phyloP scores from a whole-genome alignment of 2,797 vertebrate genomes.

The Labroides dimidiatus region DNA sequence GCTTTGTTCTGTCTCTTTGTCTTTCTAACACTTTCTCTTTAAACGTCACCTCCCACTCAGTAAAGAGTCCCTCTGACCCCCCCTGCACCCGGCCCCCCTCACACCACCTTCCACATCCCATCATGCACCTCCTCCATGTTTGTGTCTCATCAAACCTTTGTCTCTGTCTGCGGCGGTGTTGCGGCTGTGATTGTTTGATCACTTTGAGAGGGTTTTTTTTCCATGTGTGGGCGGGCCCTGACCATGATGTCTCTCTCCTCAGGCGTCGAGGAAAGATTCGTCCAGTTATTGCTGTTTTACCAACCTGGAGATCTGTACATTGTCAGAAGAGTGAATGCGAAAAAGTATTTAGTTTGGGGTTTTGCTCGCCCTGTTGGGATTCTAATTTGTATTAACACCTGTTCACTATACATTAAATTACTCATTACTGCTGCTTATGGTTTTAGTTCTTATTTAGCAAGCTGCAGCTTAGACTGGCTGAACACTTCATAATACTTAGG shows the following conservation, averaged over 20 bases:
- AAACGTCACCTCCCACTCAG: conserved; percentile 73
- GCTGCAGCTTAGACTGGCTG: too few relatives aligned
- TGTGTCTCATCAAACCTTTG: conserved; percentile 76
- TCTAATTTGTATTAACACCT: too few relatives aligned
- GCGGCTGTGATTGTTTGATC: conserved; percentile 68
- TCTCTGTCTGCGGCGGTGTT: conserved; percentile 62
- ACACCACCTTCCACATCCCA: conserved; percentile 40
- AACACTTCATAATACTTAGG: too few relatives aligned
- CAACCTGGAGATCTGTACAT: neutral
- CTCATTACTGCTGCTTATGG: too few relatives aligned
- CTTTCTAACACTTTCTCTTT: conserved; percentile 57
- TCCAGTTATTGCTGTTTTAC: conserved; percentile 20
- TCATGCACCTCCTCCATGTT: conserved; percentile 71
- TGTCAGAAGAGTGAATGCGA: neutral
- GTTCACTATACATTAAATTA: too few relatives aligned
- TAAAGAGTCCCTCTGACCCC: conserved; percentile 64
- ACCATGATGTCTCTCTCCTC: conserved; percentile 59
- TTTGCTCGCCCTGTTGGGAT: too few relatives aligned
- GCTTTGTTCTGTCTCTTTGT: conserved; percentile 57
- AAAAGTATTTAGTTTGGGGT: too few relatives aligned
- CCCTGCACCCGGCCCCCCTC: conserved; percentile 3
- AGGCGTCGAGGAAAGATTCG: conserved; percentile 37
- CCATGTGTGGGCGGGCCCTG: conserved; percentile 56
- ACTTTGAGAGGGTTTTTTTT: conserved; percentile 41
- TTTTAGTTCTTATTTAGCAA: too few relatives aligned